phyloP scores from a whole-genome alignment of 2,888 invertebrate genomes.

The Biston stratarius region DNA sequence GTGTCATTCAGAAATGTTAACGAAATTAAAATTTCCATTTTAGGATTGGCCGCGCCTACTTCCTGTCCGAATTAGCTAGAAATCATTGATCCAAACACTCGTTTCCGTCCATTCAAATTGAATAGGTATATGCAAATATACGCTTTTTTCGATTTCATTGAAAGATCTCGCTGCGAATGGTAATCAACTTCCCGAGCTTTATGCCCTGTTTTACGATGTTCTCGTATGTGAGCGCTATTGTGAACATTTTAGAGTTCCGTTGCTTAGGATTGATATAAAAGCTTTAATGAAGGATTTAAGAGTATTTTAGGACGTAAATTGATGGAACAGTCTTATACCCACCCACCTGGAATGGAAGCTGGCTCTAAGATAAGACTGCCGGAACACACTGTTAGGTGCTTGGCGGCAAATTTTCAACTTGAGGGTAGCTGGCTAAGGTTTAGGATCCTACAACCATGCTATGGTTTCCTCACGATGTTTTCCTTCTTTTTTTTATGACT shows the following conservation, averaged over 20 bases:
- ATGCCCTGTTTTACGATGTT: constrained; percentile 38
- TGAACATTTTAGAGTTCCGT: constrained; percentile 22
- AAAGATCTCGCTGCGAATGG: constrained; percentile 59
- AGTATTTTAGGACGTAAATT: constrained; percentile 12
- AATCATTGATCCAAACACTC: constrained; percentile 72
- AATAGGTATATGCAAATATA: constrained; percentile 55
- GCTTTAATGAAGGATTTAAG: constrained; percentile 20
- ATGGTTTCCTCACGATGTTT: too few relatives aligned
- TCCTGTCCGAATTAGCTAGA: constrained; percentile 58
- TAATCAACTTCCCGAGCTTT: constrained; percentile 52
- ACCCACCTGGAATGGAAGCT: too few relatives aligned
- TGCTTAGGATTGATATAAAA: constrained; percentile 13
- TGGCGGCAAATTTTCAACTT: too few relatives aligned
- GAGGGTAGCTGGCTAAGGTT: too few relatives aligned
- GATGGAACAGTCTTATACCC: constrained; percentile 5
- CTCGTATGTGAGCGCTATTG: constrained; percentile 33
- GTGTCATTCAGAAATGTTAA: too few relatives aligned
- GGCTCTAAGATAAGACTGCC: too few relatives aligned
- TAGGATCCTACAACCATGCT: too few relatives aligned
- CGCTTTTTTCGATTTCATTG: constrained; percentile 62
- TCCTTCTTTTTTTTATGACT: too few relatives aligned
- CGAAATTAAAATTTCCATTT: constrained; percentile 34
- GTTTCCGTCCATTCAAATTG: constrained; percentile 78
- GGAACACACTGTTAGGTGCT: too few relatives aligned
- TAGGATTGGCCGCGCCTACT: constrained; percentile 49